These are phyloP conservation scores for Sinelater perroti DNA, from an alignment of 2,888 invertebrate species.

Conservation along the genomic window DNA sequence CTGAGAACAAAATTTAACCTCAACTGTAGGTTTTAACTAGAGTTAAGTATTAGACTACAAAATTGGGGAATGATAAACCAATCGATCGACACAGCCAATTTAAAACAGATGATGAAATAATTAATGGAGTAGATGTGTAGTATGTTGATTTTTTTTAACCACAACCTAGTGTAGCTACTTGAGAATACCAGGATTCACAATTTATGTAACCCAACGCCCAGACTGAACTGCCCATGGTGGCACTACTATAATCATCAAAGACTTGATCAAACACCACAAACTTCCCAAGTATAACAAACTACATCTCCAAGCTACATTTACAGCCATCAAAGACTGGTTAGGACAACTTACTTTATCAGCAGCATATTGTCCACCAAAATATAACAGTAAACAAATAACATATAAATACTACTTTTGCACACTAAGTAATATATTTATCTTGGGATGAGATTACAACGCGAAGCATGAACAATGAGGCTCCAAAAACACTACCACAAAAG, in stretches of 20 bases:
- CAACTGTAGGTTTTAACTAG: background rate
- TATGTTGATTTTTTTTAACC: slow-evolving; percentile 35
- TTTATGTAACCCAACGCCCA: slow-evolving; percentile 28
- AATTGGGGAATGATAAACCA: slow-evolving; percentile 11
- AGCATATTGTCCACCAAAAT: slow-evolving; percentile 39
- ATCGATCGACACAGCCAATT: slow-evolving; percentile 25
- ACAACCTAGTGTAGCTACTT: slow-evolving; percentile 23
- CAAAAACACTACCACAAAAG: background rate
- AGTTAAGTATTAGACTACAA: slow-evolving; percentile 8
- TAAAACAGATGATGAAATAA: slow-evolving; percentile 36
- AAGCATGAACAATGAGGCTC: background rate
- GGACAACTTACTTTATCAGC: slow-evolving; percentile 4
- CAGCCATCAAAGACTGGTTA: too few species aligned
- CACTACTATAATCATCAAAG: slow-evolving; percentile 20
- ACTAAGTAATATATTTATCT: too few species aligned
- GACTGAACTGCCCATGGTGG: slow-evolving; percentile 24
- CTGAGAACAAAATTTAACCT: slow-evolving; percentile 33
- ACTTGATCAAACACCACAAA: slow-evolving; percentile 25
- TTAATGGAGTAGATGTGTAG: slow-evolving; percentile 36
- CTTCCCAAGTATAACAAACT: too few species aligned
- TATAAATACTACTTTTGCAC: slow-evolving; percentile 32
- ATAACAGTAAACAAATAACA: slow-evolving; percentile 36
- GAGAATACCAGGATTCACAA: slow-evolving; percentile 22
- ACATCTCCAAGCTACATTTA: too few species aligned
- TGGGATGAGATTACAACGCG: background rate